phyloP scores from a whole-genome alignment of 2,888 invertebrate species.

The Uloborus plumipes region DNA sequence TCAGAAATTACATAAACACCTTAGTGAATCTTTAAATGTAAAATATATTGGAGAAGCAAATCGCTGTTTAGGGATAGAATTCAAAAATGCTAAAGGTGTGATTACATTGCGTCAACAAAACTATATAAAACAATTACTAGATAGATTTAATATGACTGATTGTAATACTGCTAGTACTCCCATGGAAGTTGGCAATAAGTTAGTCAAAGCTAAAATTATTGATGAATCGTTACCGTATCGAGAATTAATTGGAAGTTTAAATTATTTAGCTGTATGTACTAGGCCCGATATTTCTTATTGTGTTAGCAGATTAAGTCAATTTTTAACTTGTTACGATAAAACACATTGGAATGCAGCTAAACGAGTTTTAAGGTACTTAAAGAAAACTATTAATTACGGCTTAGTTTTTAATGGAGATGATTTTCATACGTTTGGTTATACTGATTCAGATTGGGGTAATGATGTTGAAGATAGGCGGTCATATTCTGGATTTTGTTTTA shows the following conservation, averaged over 20 bases:
- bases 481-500: not conserved
- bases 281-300: not conserved
- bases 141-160: not conserved
- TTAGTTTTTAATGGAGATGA: conserved; percentile 1
- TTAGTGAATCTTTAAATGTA: not conserved
- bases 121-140: not conserved
- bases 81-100: not conserved
- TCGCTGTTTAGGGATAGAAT: conserved; percentile 18
- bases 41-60: conserved; percentile 10
- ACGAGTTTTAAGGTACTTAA: not conserved
- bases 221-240: no score
- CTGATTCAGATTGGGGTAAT: not conserved
- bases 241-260: not conserved
- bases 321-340: conserved; percentile 5
- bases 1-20: not conserved
- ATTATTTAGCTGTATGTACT: not conserved
- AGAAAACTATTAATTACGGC: conserved; percentile 20
- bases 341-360: conserved; percentile 4
- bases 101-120: not conserved
- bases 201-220: no score
- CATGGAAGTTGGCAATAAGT: no score
- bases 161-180: not conserved
- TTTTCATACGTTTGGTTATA: not conserved
- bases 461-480: not conserved
- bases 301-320: not conserved